Percentiles rank a stretch among this genome's conserved stretches.
Evolutionary conservation across 2,888 invertebrate species (phyloP).

Genomic region (Laspeyria flexula): DNA sequence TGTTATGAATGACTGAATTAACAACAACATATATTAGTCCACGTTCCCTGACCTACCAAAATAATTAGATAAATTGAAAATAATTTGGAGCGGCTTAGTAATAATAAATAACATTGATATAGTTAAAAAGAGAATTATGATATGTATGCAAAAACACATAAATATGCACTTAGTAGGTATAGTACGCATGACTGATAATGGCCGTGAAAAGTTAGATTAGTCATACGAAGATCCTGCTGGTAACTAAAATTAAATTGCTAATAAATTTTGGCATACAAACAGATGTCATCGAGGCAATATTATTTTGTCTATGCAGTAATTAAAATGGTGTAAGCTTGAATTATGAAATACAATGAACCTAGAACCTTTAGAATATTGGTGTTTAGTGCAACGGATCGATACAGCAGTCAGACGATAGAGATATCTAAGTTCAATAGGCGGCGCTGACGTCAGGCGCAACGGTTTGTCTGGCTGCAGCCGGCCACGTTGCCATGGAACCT

Average conservation of each 20-base stretch:
- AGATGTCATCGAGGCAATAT: slow-evolving; percentile 13
- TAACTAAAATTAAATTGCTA: slow-evolving; percentile 31
- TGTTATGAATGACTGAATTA: slow-evolving; percentile 57
- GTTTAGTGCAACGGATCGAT: slow-evolving; percentile 79
- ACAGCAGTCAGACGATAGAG: slow-evolving; percentile 69
- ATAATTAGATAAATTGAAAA: too few relatives aligned
- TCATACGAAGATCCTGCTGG: slow-evolving; percentile 36
- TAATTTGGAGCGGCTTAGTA: too few relatives aligned
- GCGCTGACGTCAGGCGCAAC: slow-evolving; percentile 75
- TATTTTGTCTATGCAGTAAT: slow-evolving; percentile 6
- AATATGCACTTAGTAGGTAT: slow-evolving; percentile 24
- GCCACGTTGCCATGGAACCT: slow-evolving; percentile 77
- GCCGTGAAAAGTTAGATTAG: slow-evolving; percentile 31
- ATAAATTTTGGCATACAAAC: slow-evolving; percentile 17
- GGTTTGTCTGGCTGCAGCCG: slow-evolving; percentile 71
- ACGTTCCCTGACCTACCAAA: too few relatives aligned
- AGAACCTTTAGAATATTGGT: slow-evolving; percentile 53
- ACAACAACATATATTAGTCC: slow-evolving; percentile 19
- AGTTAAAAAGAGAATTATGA: too few relatives aligned
- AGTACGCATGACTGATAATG: slow-evolving; percentile 18
- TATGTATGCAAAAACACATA: slow-evolving; percentile 14
- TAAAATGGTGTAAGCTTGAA: slow-evolving; percentile 27
- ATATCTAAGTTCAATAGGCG: slow-evolving; percentile 71
- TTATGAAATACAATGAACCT: slow-evolving; percentile 33
- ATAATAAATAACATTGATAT: too few relatives aligned